Conservation (phyloP, 1,140 invertebrate species). For the Diabrotica virgifera region DNA sequence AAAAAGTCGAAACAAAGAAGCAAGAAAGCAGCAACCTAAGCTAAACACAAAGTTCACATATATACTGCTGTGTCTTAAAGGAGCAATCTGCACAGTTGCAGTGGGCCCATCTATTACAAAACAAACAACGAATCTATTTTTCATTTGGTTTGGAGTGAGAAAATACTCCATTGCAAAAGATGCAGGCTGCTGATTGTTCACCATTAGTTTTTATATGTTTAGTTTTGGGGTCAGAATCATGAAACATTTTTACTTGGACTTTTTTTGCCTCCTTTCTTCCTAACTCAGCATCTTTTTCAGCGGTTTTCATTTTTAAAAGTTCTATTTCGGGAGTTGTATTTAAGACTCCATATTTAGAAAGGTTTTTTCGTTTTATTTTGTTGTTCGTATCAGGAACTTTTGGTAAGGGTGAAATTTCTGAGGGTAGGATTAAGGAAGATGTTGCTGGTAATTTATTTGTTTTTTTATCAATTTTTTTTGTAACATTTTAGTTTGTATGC, state of each 20-base stretch:
- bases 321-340: background rate
- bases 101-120: slow-evolving; percentile 12
- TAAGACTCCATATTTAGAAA: slow-evolving; percentile 4
- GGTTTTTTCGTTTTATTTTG: background rate
- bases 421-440: background rate
- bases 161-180: slow-evolving; percentile 11
- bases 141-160: slow-evolving; percentile 6
- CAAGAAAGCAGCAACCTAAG: background rate
- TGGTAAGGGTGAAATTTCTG: slow-evolving; percentile 4
- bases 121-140: slow-evolving; percentile 12
- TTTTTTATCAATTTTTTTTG: background rate
- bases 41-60: slow-evolving; percentile 7
- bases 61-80: slow-evolving; percentile 3
- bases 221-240: background rate
- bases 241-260: background rate
- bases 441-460: slow-evolving; percentile 5
- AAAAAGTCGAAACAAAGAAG: background rate
- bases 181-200: slow-evolving; percentile 1
- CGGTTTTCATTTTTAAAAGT: slow-evolving; percentile 10
- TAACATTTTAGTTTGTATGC: slow-evolving; percentile 6
- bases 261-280: background rate
- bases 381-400: background rate
- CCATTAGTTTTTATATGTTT: background rate
- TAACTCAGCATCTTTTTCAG: background rate
- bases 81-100: background rate